Evolutionary conservation across 2,888 invertebrate genomes (phyloP), one percentile per base, ranked within the genome.

Genomic region (Tribolium freemani): DNA sequence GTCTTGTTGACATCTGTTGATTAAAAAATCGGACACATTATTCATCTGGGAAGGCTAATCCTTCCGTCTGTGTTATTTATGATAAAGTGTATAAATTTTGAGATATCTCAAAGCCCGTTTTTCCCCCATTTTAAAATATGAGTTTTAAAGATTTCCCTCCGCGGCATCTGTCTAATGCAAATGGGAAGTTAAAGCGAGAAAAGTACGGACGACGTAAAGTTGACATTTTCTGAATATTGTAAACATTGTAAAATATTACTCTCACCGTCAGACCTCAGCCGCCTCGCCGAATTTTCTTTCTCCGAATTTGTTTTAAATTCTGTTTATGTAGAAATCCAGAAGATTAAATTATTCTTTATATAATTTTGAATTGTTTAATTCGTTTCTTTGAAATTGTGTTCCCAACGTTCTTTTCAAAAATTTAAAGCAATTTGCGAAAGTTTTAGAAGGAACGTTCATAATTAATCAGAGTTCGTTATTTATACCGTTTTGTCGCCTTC

Each of bases 181-280:
- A 68, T 68, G 50, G 51, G 8, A 51, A 50, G 58, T 58, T 58
- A 30, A 58, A 68, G 58, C 38, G 51, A 57, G 67, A 48, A 48
- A 50, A 58, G 31, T 50, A 16, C n/a, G 9, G 50, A 57, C 50
- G 68, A 58, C 51, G 58, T 58, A 58, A 68, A 68, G 58, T 57
- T 45, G 68, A 68, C 68, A 38, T 58, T 68, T 50, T 38, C 58
- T 8, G 58, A 31, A 48, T 50, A 68, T 48, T 58, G 58, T 58
- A 68, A 68, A 68, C 68, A 68, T 68, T 68, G 68, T 68, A 68
- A 68, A 67, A 67, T 67, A 67, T 67, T 67, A 57, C 58, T 58
- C 68, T 50, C 44, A 20, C 50, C 13, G 31, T 58, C 48, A 58
- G 58, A 56, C 48, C 58, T 38, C 58, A 51, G 50, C 46, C 58